These are phyloP conservation scores for Henricia sp. DNA, from an alignment of 53 echinoderm and acorn worm species.

Conservation along the genomic window DNA sequence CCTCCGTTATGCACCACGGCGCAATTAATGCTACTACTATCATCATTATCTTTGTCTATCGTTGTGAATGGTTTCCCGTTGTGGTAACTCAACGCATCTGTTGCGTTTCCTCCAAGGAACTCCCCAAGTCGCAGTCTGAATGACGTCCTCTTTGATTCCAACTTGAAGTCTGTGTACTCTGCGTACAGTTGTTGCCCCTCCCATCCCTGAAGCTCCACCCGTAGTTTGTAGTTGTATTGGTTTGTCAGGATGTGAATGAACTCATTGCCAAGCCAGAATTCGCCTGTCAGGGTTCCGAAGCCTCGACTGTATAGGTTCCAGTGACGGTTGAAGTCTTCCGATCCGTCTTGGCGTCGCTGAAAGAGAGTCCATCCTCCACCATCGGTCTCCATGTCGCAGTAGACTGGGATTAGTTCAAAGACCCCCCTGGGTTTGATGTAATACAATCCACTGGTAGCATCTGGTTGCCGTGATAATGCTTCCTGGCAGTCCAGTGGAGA, in stretches of 20 bases:
- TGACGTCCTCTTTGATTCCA: conserved; percentile 68
- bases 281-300: conserved; percentile 80
- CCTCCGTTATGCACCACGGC: conserved; percentile 91
- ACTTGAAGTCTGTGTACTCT: conserved; percentile 81
- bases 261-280: conserved; percentile 95
- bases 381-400: conserved; percentile 90
- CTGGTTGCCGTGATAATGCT: conserved; percentile 43
- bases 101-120: conserved; percentile 87
- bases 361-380: conserved; percentile 95
- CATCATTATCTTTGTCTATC: conserved; percentile 85
- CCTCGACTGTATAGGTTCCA: conserved; percentile 89
- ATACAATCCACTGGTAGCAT: conserved; percentile 80
- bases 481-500: conserved; percentile 87
- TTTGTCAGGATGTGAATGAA: conserved; percentile 74
- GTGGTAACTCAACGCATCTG: conserved; percentile 86
- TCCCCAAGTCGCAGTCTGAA: conserved; percentile 79
- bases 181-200: conserved; percentile 70
- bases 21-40: conserved; percentile 83
- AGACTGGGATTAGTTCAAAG: conserved; percentile 74
- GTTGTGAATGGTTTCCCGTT: conserved; percentile 88
- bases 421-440: conserved; percentile 90
- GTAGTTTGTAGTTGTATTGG: conserved; percentile 87
- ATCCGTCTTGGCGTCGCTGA: conserved; percentile 84
- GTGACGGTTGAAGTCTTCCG: conserved; percentile 88
- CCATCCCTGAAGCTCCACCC: conserved; percentile 83